Conservation (phyloP, 2,888 invertebrate genomes). For the Andrena haemorrhoa region DNA sequence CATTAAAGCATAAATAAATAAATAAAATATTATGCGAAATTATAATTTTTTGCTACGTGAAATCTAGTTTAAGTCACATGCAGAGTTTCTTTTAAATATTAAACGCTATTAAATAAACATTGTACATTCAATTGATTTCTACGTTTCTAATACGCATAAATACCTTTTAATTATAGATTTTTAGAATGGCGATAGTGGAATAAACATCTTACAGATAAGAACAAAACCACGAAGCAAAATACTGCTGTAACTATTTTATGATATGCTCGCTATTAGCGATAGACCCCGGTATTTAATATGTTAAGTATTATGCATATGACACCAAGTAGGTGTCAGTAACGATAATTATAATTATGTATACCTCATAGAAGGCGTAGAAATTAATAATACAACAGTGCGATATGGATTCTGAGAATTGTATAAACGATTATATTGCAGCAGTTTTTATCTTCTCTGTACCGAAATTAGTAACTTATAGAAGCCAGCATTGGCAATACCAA, state of each 20-base stretch:
- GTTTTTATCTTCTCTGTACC: not conserved
- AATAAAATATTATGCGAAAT: conserved; percentile 32
- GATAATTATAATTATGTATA: too few species aligned
- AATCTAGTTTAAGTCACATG: not conserved
- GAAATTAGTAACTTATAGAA: not conserved
- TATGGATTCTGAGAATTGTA: not conserved
- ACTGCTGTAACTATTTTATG: not conserved
- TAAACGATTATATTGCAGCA: conserved; percentile 1
- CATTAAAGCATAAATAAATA: conserved; percentile 8
- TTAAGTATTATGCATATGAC: too few species aligned
- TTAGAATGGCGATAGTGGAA: not conserved
- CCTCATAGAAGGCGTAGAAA: not conserved
- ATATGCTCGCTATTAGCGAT: not conserved
- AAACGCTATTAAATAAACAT: not conserved
- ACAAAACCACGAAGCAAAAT: not conserved
- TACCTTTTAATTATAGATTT: not conserved
- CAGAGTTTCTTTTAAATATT: not conserved
- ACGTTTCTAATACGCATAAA: not conserved
- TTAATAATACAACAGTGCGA: conserved; percentile 7
- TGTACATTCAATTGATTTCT: not conserved
- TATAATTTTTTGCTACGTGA: not conserved
- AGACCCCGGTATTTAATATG: not conserved
- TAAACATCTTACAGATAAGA: not conserved
- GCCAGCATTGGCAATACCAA: conserved; percentile 24
- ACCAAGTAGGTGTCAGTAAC: too few species aligned